Conservation (phyloP, 2,113 vertebrate genomes). For the Geococcyx californianus region DNA sequence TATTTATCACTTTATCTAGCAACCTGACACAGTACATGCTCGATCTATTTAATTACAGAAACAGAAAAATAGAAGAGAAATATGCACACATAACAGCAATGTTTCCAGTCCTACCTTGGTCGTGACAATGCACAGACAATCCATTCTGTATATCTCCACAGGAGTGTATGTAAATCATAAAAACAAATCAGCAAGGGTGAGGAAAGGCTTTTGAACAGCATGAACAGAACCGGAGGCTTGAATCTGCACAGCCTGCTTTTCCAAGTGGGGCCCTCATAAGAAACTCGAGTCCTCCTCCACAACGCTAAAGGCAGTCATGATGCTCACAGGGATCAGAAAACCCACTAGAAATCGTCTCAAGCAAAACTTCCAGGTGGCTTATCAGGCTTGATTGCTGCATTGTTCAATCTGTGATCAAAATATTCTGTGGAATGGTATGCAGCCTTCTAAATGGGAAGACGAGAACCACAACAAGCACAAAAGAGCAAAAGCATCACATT, state of each 20-base stretch:
- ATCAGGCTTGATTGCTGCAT: constrained; percentile 75
- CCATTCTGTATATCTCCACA: constrained; percentile 86
- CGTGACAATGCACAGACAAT: constrained; percentile 97
- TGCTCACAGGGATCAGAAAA: constrained; percentile 81
- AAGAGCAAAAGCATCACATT: constrained; percentile 78
- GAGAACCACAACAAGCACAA: constrained; percentile 71
- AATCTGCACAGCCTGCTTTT: constrained; percentile 78
- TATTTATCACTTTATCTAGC: constrained; percentile 68
- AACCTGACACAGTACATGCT: constrained; percentile 63
- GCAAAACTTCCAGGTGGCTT: constrained; percentile 77
- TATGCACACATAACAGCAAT: constrained; percentile 66
- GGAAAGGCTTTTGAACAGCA: constrained; percentile 73
- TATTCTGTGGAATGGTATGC: constrained; percentile 67
- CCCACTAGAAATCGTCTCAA: constrained; percentile 76
- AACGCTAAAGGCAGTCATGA: constrained; percentile 80
- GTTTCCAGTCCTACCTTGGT: constrained; percentile 91
- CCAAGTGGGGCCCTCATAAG: constrained; percentile 77
- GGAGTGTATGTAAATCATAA: constrained; percentile 81
- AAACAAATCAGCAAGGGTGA: constrained; percentile 79
- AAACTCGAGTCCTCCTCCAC: constrained; percentile 83
- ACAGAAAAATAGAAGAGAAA: constrained; percentile 69
- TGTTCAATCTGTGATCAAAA: constrained; percentile 70
- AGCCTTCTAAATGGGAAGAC: constrained; percentile 62
- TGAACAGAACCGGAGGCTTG: constrained; percentile 73
- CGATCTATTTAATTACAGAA: constrained; percentile 69